phyloP scores from a whole-genome alignment of 2,113 vertebrate genomes.

The Amphilophus citrinellus region DNA sequence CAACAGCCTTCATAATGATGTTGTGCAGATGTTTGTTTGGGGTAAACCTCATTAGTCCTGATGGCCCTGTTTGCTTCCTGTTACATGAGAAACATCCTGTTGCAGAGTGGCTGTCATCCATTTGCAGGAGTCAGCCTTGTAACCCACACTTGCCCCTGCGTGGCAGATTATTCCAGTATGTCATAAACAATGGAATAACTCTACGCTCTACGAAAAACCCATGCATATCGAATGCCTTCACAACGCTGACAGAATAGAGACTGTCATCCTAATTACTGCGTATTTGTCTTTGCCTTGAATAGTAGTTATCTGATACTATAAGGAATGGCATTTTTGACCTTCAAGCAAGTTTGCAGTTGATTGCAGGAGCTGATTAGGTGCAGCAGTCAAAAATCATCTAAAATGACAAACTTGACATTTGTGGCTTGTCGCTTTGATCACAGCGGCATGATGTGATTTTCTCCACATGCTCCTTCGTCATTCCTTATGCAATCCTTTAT shows the following conservation, averaged over 20 bases:
- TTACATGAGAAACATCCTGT: constrained; percentile 43
- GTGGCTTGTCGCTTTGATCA: constrained; percentile 43
- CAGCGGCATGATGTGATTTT: constrained; percentile 3
- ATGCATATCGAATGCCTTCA: constrained; percentile 16
- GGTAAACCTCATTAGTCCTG: constrained; percentile 9
- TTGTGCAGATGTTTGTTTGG: constrained; percentile 19
- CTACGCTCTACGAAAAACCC: constrained; percentile 2
- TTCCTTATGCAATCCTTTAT: neutral
- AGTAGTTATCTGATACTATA: constrained; percentile 44
- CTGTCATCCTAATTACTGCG: constrained; percentile 44
- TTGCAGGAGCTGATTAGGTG: constrained; percentile 45
- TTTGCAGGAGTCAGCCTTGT: constrained; percentile 41
- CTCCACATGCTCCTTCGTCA: neutral
- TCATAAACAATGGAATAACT: constrained; percentile 55
- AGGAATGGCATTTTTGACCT: neutral
- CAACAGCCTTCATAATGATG: neutral
- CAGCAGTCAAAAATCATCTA: constrained; percentile 5
- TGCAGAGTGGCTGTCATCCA: constrained; percentile 41
- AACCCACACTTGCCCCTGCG: constrained; percentile 46
- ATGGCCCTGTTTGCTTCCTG: constrained; percentile 42
- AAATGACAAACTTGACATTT: constrained; percentile 23
- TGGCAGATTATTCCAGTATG: constrained; percentile 57
- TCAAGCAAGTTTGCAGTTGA: constrained; percentile 30
- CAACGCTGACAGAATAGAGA: constrained; percentile 36
- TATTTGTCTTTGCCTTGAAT: constrained; percentile 31